These are phyloP conservation scores for Rhabdornis inornatus DNA, from an alignment of 2,113 vertebrate species.

Conservation along the genomic window DNA sequence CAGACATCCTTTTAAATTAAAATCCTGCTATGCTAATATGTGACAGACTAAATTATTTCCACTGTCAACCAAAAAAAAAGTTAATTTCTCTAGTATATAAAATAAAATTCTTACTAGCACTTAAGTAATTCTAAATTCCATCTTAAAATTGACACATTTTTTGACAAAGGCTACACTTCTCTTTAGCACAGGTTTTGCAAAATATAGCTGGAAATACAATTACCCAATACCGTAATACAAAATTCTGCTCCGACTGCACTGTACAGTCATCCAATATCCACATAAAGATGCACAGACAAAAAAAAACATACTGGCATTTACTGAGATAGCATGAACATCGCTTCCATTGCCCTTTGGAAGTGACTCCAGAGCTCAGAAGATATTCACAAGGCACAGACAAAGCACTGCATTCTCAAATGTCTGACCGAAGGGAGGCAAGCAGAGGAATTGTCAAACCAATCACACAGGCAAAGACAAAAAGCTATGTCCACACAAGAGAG, in stretches of 20 bases:
- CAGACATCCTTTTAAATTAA: background rate
- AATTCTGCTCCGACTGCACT: background rate
- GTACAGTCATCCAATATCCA: background rate
- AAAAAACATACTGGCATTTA: background rate
- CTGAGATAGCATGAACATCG: background rate
- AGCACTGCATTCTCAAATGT: background rate
- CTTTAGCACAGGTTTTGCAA: background rate
- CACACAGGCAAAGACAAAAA: background rate
- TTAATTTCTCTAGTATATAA: background rate
- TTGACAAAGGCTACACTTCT: background rate
- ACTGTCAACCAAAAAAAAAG: background rate
- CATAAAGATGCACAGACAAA: background rate
- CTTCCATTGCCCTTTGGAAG: background rate
- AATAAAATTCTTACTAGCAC: background rate
- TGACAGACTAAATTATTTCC: background rate
- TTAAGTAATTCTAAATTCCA: background rate
- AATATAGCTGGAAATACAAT: background rate
- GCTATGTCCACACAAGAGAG: background rate
- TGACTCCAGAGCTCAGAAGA: background rate
- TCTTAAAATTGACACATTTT: background rate
- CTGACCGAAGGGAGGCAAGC: fast-evolving
- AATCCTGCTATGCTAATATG: background rate
- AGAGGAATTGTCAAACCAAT: background rate
- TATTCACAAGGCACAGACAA: background rate
- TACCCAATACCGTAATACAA: background rate